phyloP scores from a whole-genome alignment of 2,888 invertebrate genomes.

The Schizaphis graminum region DNA sequence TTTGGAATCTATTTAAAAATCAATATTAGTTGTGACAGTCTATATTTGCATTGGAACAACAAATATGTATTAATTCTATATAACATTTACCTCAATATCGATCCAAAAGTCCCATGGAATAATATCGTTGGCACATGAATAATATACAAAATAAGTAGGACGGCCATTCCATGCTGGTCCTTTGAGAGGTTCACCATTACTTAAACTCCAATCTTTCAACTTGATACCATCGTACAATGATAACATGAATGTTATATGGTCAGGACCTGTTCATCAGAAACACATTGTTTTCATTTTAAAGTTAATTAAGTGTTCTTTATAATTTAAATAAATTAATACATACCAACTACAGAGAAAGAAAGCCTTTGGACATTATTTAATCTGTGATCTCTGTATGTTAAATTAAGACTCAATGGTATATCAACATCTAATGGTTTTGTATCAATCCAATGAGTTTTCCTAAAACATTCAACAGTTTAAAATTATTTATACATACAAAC shows the following conservation, averaged over 20 bases:
- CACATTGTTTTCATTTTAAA: not conserved
- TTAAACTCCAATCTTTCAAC: constrained; percentile 75
- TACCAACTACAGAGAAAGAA: constrained; percentile 74
- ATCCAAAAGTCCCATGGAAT: constrained; percentile 76
- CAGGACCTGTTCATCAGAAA: constrained; percentile 74
- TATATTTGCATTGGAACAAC: not conserved
- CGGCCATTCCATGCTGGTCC: constrained; percentile 75
- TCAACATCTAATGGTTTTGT: constrained; percentile 74
- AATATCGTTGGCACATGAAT: constrained; percentile 76
- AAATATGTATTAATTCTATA: not conserved
- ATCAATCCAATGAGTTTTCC: constrained; percentile 76
- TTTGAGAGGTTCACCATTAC: constrained; percentile 74
- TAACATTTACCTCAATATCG: constrained; percentile 73
- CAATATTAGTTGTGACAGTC: not conserved
- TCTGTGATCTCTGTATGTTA: constrained; percentile 71
- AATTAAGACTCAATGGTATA: constrained; percentile 73
- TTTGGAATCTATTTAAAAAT: constrained; percentile 71
- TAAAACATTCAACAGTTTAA: constrained; percentile 68
- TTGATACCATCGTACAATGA: constrained; percentile 75
- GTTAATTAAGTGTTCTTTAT: not conserved
- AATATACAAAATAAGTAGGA: constrained; percentile 79
- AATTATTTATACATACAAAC: not conserved
- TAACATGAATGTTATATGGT: constrained; percentile 78
- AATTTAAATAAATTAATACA: constrained; percentile 64
- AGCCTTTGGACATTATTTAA: constrained; percentile 71